Evolutionary conservation across 2,797 vertebrate species (phyloP).

Genomic region (Chiroxiphia lanceolata): DNA sequence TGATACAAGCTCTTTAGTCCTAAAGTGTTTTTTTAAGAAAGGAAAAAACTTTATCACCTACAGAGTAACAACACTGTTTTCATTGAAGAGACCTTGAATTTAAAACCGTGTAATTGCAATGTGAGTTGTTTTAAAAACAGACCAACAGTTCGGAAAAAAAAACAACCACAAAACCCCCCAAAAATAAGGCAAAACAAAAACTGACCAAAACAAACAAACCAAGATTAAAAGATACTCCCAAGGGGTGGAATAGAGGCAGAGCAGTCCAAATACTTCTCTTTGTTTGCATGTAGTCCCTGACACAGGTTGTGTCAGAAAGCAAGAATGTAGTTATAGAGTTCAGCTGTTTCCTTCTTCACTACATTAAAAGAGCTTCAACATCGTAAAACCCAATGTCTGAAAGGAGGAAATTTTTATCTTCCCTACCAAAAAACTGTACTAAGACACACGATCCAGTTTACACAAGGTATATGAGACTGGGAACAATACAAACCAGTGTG

Average conservation of each 20-base stretch:
- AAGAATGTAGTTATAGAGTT: background rate
- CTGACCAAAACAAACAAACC: background rate
- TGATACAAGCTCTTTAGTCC: background rate
- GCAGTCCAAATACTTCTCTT: background rate
- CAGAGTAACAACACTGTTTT: background rate
- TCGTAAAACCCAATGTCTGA: rapidly evolving
- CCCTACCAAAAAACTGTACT: background rate
- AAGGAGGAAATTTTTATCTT: background rate
- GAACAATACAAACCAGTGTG: background rate
- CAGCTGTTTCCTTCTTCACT: background rate
- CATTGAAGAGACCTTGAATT: background rate
- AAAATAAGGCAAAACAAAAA: background rate
- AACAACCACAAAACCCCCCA: background rate
- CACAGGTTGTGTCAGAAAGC: rapidly evolving
- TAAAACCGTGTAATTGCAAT: background rate
- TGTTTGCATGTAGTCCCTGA: background rate
- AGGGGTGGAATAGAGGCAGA: background rate
- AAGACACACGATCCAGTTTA: background rate
- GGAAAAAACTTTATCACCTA: background rate
- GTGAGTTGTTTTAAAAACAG: background rate
- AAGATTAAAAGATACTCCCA: background rate
- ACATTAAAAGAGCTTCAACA: background rate
- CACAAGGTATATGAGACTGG: too few species aligned
- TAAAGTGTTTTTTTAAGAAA: background rate
- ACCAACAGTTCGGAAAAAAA: background rate